Conservation (phyloP, 2,113 vertebrate genomes). For the Anas platyrhynchos region DNA sequence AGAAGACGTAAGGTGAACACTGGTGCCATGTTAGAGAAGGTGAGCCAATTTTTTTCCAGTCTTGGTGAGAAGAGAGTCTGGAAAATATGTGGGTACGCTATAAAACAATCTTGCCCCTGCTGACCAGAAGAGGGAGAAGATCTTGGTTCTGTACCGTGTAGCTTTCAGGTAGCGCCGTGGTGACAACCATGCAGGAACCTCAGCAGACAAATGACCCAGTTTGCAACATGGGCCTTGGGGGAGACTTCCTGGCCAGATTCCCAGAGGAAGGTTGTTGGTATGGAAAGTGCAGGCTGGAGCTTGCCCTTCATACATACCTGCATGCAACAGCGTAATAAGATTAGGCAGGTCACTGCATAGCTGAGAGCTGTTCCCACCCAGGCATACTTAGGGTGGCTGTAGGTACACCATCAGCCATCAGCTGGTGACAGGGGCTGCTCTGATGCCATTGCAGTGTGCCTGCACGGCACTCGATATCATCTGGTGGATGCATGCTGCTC, state of each 20-base stretch:
- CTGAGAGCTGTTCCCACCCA: conserved; percentile 57
- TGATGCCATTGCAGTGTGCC: neutral
- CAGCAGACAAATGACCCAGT: conserved; percentile 10
- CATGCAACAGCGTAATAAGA: conserved; percentile 41
- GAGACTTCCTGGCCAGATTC: conserved; percentile 49
- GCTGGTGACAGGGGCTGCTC: neutral
- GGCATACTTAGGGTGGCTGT: neutral
- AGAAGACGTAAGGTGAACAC: neutral
- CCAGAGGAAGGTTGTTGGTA: conserved; percentile 26
- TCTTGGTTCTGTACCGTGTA: neutral
- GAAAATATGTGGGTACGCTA: neutral
- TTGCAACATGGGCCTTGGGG: conserved; percentile 2
- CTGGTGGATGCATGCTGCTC: neutral
- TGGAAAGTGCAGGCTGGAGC: conserved; percentile 52
- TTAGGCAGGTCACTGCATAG: conserved; percentile 65
- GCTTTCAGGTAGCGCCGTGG: neutral
- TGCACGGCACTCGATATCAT: neutral
- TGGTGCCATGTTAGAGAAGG: neutral
- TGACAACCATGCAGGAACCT: neutral
- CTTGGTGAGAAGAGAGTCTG: neutral
- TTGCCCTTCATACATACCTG: conserved; percentile 62
- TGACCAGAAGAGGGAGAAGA: neutral
- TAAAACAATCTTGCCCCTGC: neutral
- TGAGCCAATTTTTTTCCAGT: neutral
- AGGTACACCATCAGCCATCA: neutral